Evolutionary conservation across 2,797 vertebrate genomes (phyloP), one percentile per base, ranked within the genome.

Genomic region (Muscicapa comitata): DNA sequence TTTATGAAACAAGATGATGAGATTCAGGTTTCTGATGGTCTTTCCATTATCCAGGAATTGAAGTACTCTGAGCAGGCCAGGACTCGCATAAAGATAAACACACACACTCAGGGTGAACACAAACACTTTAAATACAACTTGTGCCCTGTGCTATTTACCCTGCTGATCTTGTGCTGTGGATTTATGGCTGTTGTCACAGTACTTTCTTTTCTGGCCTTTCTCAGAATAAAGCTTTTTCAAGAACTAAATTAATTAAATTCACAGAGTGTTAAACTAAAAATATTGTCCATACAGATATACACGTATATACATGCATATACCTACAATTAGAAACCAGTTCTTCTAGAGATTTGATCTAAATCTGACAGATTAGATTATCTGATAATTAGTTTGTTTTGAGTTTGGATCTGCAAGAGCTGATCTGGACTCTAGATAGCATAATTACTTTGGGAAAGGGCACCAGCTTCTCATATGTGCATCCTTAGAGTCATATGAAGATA

Each of bases 1-100:
- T 95, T 94, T 94, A 88, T 94, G 87, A 94, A 94, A 82, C 77
- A 71, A 67, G 61, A 79, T 90, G 20, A 95, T 94, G 90, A 92
- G 81, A 80, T 89, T 94, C 91, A 89, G 72, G 71, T 71, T 95
- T 89, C 40, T 92, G 86, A 91, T 95, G 59, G 80, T 92, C 89
- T 94, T 91, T 95, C 81, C 78, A 93, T 95, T 94, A 93, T 65
- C 48, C 38, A 77, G 88, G 80, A 95, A 82, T 26, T 92, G 86
- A 95, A 93, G 48, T 65, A 54, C 84, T 61, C 81, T 77, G 86
- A 93, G 57, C 90, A 87, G 74, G 86, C 53, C 81, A 91, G 71
- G 81, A 82, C 77, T 92, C 38, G 71, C 86, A 89, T 95, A 85
- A 94, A 91, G 70, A 88, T 93, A 90, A 95, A 92, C 62, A 63